Base-by-base conservation (phyloP, 2,113 vertebrate species). In the Acinonyx jubatus region DNA sequence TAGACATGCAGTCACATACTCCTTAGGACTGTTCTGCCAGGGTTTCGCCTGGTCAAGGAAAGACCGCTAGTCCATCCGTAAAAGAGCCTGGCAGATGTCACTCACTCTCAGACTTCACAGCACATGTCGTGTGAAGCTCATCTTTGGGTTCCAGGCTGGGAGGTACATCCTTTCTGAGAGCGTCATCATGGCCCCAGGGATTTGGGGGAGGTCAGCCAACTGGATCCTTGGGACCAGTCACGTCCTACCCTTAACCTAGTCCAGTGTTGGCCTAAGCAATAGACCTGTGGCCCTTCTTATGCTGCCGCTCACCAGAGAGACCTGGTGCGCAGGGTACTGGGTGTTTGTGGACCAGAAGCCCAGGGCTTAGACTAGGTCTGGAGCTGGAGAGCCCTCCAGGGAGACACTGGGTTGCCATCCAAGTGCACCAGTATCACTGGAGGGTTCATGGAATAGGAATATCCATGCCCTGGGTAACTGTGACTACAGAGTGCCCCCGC, bases 1-100 rank as follows among this genome's bases (percentile, higher is more conserved):
- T 31, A 15, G 21, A 52, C 9, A 2, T 10, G 0, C 0, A 0
- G 29, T 45, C 85, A 41, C 21, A n/a, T 10, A 61, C 13, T 50
- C 68, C 55, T 36, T n/a, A n/a, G 15, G 15, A 19, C 29, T 45
- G 4, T 14, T 63, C 31, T 29, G 36, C 36, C 25, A 8, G 27
- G 18, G 55, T 73, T 50, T 76, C 65, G 5, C 45, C 41, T 96
- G 23, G 4, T 36, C 33, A 29, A 73, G 41, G 18, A 27, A 38
- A 63, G 63, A 7, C 18, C 38, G 0, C 15, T 12, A 69, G 52
- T 55, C 45, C 50, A 31, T 50, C n/a, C 8, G 2, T 10, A 27
- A 66, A 10, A 57, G 23, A 83, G 45, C 66, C 57, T 36, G 9
- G 5, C 11, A 38, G 80, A 13, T 63, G 38, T 23, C 68, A 45